Evolutionary conservation across 2,113 vertebrate genomes (phyloP).

Genomic region (Ariopsis seemanni): DNA sequence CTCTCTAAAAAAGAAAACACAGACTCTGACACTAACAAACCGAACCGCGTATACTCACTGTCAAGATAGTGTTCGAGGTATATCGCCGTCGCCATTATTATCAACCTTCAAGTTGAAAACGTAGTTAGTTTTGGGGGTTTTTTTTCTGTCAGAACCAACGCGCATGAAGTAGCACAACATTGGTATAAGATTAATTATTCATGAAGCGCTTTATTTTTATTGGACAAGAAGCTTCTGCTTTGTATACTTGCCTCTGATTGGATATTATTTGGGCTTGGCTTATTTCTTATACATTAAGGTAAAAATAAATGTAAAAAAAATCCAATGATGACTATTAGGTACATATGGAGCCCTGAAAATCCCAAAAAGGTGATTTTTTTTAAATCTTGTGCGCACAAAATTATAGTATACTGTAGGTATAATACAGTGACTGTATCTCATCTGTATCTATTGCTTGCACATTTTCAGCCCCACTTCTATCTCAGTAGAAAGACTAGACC

Average conservation of each 20-base stretch:
- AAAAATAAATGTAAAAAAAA: background rate
- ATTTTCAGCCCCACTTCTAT: too few species aligned
- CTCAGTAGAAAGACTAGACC: too few species aligned
- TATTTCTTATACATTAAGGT: slow-evolving; percentile 40
- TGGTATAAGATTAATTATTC: slow-evolving; percentile 55
- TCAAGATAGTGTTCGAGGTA: slow-evolving; percentile 97
- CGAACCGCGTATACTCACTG: slow-evolving; percentile 76
- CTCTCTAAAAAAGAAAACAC: background rate
- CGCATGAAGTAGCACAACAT: slow-evolving; percentile 47
- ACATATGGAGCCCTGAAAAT: background rate
- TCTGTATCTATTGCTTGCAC: too few species aligned
- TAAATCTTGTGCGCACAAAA: too few species aligned
- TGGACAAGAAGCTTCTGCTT: slow-evolving; percentile 34
- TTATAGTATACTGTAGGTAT: too few species aligned
- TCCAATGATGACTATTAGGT: background rate
- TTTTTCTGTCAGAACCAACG: slow-evolving; percentile 45
- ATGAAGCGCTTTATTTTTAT: slow-evolving; percentile 39
- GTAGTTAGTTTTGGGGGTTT: slow-evolving; percentile 51
- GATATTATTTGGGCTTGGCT: slow-evolving; percentile 54
- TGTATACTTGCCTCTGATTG: slow-evolving; percentile 48
- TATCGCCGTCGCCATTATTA: slow-evolving; percentile 93
- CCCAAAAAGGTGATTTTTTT: too few species aligned
- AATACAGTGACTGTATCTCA: too few species aligned
- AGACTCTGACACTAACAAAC: background rate
- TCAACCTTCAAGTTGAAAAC: slow-evolving; percentile 49